phyloP scores from a whole-genome alignment of 2,888 invertebrate genomes.

The Cepaea hortensis region DNA sequence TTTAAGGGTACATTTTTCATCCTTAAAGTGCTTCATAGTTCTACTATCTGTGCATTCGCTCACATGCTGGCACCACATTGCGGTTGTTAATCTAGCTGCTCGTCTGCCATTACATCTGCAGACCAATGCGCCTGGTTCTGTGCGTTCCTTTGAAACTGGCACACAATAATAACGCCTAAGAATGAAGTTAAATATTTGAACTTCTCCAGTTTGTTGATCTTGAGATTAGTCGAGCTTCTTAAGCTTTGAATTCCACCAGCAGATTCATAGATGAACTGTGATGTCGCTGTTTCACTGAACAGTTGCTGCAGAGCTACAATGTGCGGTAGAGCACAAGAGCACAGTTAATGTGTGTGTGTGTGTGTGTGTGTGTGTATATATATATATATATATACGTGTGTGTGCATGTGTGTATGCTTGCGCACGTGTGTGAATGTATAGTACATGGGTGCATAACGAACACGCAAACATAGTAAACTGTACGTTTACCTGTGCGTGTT shows the following conservation, averaged over 20 bases:
- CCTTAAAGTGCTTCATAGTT: no score
- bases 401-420: no score
- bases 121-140: neutral
- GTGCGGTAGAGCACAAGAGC: neutral
- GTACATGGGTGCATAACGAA: no score
- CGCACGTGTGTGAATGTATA: no score
- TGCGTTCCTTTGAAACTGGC: neutral
- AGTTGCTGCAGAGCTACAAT: neutral
- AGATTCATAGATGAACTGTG: neutral
- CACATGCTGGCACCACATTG: neutral
- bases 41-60: no score
- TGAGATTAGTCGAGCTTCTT: conserved; percentile 11
- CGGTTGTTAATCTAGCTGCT: neutral
- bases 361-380: no score
- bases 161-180: conserved; percentile 14
- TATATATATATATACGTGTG: no score
- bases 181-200: conserved; percentile 11
- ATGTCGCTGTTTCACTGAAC: neutral
- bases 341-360: neutral
- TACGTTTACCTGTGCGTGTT: no score
- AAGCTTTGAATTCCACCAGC: neutral
- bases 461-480: no score
- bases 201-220: neutral
- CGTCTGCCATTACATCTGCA: neutral
- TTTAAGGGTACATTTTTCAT: no score